phyloP scores from a whole-genome alignment of 2,888 invertebrate species.

The Busseola fusca region DNA sequence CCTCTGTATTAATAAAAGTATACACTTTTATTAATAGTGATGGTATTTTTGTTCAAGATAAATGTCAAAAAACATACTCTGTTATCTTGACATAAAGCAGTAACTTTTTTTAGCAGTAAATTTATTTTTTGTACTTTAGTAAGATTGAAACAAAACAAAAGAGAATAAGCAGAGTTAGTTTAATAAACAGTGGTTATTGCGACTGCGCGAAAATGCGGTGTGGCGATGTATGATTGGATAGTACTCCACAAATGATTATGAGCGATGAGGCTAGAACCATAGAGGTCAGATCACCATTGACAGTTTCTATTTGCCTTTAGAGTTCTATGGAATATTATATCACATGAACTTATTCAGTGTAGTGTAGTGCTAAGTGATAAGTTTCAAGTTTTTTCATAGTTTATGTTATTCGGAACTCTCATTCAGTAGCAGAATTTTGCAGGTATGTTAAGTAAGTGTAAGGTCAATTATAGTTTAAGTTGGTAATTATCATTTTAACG shows the following conservation, averaged over 20 bases:
- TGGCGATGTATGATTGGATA: conserved; percentile 51
- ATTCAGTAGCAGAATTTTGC: background rate
- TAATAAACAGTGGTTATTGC: conserved; percentile 31
- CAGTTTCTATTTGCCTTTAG: conserved; percentile 22
- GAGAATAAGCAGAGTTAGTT: conserved; percentile 30
- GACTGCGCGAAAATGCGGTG: conserved; percentile 49
- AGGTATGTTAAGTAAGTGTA: conserved; percentile 24
- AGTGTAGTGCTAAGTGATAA: conserved; percentile 39
- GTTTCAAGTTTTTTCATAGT: conserved; percentile 11
- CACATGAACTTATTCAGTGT: conserved; percentile 35
- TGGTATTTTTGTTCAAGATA: background rate
- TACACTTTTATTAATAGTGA: background rate
- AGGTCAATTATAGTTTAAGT: background rate
- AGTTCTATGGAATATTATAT: conserved; percentile 22
- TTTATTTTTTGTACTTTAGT: background rate
- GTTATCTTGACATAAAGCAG: background rate
- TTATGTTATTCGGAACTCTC: background rate
- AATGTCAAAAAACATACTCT: background rate
- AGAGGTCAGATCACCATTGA: conserved; percentile 25
- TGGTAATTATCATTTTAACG: background rate
- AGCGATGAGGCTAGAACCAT: conserved; percentile 22
- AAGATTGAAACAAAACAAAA: background rate
- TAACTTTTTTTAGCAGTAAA: background rate
- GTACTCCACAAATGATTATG: conserved; percentile 40
- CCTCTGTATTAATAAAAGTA: too few species aligned